Percentiles rank a stretch among this genome's conserved stretches.
Conservation (phyloP, 2,888 invertebrate species). For the Operophtera brumata region DNA sequence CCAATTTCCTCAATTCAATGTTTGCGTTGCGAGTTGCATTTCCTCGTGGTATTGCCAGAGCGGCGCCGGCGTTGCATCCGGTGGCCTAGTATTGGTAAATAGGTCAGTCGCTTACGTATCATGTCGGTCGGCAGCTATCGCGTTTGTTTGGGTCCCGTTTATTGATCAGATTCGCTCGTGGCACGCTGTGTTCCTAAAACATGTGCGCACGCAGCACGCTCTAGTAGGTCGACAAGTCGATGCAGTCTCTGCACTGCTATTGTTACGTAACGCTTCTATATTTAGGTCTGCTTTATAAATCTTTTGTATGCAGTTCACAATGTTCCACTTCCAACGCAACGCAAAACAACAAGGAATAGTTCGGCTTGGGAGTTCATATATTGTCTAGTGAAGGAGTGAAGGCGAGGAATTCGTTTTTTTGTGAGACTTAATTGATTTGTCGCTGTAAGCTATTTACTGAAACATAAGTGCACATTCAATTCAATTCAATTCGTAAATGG, state of each 20-base stretch:
- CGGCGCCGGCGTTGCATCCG: conserved; percentile 25
- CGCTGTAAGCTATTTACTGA: too few relatives aligned
- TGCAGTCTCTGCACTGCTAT: conserved; percentile 41
- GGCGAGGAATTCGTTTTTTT: too few relatives aligned
- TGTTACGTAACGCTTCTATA: conserved; percentile 25
- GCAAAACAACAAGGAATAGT: not conserved
- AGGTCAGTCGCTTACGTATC: conserved; percentile 68
- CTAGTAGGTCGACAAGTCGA: conserved; percentile 38
- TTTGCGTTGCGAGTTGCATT: conserved; percentile 20
- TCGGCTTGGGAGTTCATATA: not conserved
- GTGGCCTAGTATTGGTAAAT: conserved; percentile 50
- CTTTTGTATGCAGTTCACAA: not conserved
- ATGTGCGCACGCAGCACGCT: conserved; percentile 63
- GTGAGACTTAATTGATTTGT: too few relatives aligned
- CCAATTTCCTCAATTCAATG: conserved; percentile 11
- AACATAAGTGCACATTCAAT: too few relatives aligned
- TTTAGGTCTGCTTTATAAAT: conserved; percentile 12
- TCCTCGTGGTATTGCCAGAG: conserved; percentile 15
- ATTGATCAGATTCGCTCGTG: conserved; percentile 58
- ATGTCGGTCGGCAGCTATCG: conserved; percentile 34
- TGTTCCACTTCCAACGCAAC: not conserved
- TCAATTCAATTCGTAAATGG: too few relatives aligned
- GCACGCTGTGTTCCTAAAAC: conserved; percentile 28
- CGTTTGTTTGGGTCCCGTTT: conserved; percentile 76
- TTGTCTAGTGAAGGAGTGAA: too few relatives aligned